phyloP scores from a whole-genome alignment of 2,888 invertebrate species.

The Pyrochroa serraticornis region DNA sequence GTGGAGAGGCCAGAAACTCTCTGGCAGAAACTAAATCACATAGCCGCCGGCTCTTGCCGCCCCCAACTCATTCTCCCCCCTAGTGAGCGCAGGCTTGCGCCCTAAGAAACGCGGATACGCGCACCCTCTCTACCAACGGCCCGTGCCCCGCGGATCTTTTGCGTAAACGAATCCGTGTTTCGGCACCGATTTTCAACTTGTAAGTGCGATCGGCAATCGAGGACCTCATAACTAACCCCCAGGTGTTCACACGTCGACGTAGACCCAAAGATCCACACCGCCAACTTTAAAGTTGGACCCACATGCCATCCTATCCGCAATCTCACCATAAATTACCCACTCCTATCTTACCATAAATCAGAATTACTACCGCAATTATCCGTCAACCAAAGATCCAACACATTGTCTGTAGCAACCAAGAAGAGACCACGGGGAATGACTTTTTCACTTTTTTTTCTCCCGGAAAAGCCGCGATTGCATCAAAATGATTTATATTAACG shows the following conservation, averaged over 20 bases:
- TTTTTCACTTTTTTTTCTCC: conserved; percentile 1
- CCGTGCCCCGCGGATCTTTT: conserved; percentile 41
- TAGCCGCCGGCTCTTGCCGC: conserved; percentile 55
- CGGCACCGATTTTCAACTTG: conserved; percentile 39
- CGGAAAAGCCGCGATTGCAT: conserved; percentile 40
- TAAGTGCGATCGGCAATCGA: conserved; percentile 39
- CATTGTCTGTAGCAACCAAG: neutral
- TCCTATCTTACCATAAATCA: conserved; percentile 8
- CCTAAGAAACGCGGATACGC: conserved; percentile 47
- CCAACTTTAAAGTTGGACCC: conserved; percentile 16
- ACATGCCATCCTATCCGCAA: conserved; percentile 20
- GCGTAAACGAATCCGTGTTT: conserved; percentile 42
- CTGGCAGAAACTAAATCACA: conserved; percentile 56
- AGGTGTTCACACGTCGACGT: conserved; percentile 33
- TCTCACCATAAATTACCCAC: conserved; percentile 20
- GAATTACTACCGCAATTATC: conserved; percentile 8
- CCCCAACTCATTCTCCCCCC: conserved; percentile 53
- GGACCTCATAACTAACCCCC: conserved; percentile 39
- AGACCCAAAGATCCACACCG: conserved; percentile 16
- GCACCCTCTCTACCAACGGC: conserved; percentile 44
- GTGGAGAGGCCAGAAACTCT: conserved; percentile 52
- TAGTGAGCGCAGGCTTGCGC: conserved; percentile 54
- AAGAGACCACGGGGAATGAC: neutral
- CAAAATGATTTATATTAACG: conserved; percentile 57
- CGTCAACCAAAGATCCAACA: conserved; percentile 12